phyloP scores from a whole-genome alignment of 2,797 vertebrate species.

The Hydrocynus forskahlii region DNA sequence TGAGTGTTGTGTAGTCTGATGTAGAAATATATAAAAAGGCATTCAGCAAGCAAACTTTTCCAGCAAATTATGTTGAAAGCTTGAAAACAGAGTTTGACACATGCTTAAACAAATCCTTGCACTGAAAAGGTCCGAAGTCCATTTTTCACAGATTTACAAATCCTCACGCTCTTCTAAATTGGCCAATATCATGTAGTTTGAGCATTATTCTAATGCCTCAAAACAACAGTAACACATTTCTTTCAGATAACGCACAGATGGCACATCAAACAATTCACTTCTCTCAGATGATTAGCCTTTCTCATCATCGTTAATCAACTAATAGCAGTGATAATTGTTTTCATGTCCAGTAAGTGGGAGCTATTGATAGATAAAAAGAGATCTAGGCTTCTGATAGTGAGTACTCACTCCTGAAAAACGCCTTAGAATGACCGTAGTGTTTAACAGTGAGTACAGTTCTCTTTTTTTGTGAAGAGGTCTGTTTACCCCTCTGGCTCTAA shows the following conservation, averaged over 20 bases:
- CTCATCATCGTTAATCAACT: conserved; percentile 6
- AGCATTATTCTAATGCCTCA: background rate
- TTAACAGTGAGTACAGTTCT: conserved; percentile 23
- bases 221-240: conserved; percentile 2
- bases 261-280: background rate
- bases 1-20: too few species aligned
- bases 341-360: background rate
- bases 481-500: conserved; percentile 43
- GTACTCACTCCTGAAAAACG: conserved; percentile 29
- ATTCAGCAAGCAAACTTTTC: background rate
- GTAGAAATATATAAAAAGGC: background rate
- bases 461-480: conserved; percentile 13
- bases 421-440: conserved; percentile 16
- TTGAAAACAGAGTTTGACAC: conserved; percentile 25
- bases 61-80: background rate
- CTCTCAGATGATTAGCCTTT: background rate
- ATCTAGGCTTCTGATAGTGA: conserved; percentile 8
- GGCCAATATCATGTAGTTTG: background rate
- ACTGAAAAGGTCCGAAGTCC: conserved; percentile 62
- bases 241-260: background rate
- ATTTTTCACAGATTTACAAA: conserved; percentile 55
- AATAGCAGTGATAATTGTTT: conserved; percentile 4
- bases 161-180: conserved; percentile 45
- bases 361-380: background rate
- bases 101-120: conserved; percentile 38